Percentiles rank a stretch among this genome's conserved stretches.
phyloP scores from a whole-genome alignment of 1,140 invertebrate species.

The Ceratina australensis region DNA sequence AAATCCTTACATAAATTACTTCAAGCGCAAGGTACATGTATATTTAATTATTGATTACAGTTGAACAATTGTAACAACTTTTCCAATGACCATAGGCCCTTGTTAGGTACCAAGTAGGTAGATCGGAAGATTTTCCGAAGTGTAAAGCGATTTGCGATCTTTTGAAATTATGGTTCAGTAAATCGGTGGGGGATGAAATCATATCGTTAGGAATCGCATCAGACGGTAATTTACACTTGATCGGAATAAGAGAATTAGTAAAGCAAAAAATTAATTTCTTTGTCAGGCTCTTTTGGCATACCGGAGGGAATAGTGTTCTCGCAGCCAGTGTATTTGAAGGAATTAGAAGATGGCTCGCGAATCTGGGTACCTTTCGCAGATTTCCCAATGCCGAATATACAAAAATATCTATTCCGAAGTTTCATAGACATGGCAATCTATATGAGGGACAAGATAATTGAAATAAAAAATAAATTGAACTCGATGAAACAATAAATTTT shows the following conservation, averaged over 20 bases:
- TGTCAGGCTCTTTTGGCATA: constrained; percentile 58
- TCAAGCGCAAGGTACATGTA: constrained; percentile 41
- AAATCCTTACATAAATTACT: constrained; percentile 32
- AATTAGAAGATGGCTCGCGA: constrained; percentile 44
- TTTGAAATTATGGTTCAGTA: constrained; percentile 58
- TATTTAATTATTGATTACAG: background rate
- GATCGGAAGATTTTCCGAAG: constrained; percentile 55
- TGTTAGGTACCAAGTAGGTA: constrained; percentile 47
- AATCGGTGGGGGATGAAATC: constrained; percentile 47
- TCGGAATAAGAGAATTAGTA: background rate
- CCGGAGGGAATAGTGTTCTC: constrained; percentile 58
- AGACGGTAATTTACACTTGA: constrained; percentile 44
- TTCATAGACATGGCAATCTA: constrained; percentile 48
- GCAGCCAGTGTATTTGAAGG: constrained; percentile 58
- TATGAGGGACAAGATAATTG: constrained; percentile 14
- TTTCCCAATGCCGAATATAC: constrained; percentile 55
- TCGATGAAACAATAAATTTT: background rate
- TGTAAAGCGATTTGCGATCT: constrained; percentile 64
- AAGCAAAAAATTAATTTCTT: background rate
- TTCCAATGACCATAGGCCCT: constrained; percentile 19
- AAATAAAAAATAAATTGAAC: constrained; percentile 10
- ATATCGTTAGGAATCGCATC: constrained; percentile 61
- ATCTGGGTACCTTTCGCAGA: constrained; percentile 55
- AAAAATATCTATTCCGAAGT: constrained; percentile 37
- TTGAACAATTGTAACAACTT: too few species aligned